These are phyloP conservation scores for Podotricha telesiphe DNA, from an alignment of 2,888 invertebrate genomes.

Conservation along the genomic window DNA sequence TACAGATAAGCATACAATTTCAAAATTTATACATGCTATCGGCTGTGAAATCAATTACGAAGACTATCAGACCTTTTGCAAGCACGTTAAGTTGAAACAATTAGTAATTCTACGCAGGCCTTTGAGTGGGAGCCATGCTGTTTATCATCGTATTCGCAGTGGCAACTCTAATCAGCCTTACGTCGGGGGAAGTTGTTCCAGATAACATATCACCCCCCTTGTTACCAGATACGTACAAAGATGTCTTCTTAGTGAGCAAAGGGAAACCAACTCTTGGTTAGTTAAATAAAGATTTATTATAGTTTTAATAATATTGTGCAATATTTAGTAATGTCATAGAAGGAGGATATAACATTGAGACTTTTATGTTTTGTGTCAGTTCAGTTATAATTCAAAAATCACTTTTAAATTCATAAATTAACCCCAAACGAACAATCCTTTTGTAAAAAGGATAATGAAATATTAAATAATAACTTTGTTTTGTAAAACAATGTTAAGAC, in stretches of 20 bases:
- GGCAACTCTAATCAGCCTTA: constrained; percentile 29
- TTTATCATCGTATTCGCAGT: constrained; percentile 21
- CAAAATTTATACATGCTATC: constrained; percentile 14
- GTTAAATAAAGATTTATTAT: constrained; percentile 36
- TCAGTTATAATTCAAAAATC: not conserved
- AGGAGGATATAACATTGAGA: not conserved
- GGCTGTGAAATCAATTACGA: constrained; percentile 35
- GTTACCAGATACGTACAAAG: constrained; percentile 47
- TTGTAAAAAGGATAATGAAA: constrained; percentile 16
- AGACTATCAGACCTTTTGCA: constrained; percentile 25
- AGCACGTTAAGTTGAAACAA: constrained; percentile 16
- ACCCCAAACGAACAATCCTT: constrained; percentile 14
- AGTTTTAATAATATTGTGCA: not conserved
- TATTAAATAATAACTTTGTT: constrained; percentile 18
- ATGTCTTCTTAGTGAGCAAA: constrained; percentile 53
- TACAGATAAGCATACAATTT: constrained; percentile 18
- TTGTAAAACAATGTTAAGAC: constrained; percentile 15
- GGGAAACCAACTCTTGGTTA: constrained; percentile 54
- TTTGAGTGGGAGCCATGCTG: constrained; percentile 22
- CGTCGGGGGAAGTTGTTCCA: not conserved
- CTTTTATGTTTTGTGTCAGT: not conserved
- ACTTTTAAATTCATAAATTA: not conserved
- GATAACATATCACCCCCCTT: constrained; percentile 4
- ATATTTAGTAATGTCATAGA: too few species aligned
- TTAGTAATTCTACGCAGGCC: constrained; percentile 27